Evolutionary conservation across 2,797 vertebrate genomes (phyloP).

Genomic region (Vireo griseus): DNA sequence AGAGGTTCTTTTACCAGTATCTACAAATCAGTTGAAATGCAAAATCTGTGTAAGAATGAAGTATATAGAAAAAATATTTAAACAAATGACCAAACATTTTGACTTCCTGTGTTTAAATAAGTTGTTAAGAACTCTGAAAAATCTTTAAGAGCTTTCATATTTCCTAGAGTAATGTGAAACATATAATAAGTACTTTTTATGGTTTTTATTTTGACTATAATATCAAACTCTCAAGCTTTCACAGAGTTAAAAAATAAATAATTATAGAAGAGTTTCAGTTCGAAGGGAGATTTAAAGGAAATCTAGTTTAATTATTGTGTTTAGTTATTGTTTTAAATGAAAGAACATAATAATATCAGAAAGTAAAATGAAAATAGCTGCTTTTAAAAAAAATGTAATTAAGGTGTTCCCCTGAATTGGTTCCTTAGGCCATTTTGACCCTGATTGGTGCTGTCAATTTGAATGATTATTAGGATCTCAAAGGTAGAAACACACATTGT

Average conservation of each 20-base stretch:
- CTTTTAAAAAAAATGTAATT: background rate
- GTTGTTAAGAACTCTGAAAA: background rate
- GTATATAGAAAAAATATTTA: background rate
- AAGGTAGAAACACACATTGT: background rate
- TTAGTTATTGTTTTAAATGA: background rate
- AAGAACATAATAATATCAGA: background rate
- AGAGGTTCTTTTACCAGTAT: background rate
- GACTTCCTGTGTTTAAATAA: background rate
- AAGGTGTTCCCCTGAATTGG: background rate
- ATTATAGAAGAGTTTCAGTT: background rate
- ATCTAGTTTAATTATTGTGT: background rate
- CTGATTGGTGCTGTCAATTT: background rate
- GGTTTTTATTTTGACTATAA: background rate
- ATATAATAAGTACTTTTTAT: background rate
- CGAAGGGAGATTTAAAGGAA: background rate
- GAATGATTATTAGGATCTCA: background rate
- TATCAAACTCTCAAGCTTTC: background rate
- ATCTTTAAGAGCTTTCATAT: background rate
- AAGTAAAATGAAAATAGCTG: background rate
- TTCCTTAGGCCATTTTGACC: background rate
- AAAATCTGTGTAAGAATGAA: background rate
- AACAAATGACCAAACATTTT: background rate
- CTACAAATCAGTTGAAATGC: background rate
- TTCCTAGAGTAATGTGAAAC: background rate
- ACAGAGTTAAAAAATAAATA: background rate